Evolutionary conservation across 92 coral and sea anemone genomes (phyloP).

Genomic region (Porites lobata): DNA sequence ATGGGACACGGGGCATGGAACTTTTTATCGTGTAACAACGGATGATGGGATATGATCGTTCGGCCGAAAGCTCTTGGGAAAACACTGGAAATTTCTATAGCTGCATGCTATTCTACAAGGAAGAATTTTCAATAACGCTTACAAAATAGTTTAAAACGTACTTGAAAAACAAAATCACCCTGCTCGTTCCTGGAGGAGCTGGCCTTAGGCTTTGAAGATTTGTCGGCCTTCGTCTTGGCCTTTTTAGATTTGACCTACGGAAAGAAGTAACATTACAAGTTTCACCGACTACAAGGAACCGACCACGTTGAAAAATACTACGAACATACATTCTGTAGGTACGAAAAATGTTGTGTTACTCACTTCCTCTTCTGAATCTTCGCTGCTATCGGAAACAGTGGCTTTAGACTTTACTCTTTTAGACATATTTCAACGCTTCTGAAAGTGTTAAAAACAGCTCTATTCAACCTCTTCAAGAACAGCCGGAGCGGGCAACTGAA

Average conservation of each 20-base stretch:
- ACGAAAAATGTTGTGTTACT: not conserved
- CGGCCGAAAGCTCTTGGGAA: too few relatives aligned
- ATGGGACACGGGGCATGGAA: too few relatives aligned
- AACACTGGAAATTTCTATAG: too few relatives aligned
- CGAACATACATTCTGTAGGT: not conserved
- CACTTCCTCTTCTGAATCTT: conserved; percentile 71
- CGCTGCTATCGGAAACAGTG: conserved; percentile 65
- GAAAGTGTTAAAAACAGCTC: not conserved
- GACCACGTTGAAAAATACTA: not conserved
- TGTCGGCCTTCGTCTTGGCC: conserved; percentile 56
- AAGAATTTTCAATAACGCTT: too few relatives aligned
- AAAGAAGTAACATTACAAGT: not conserved
- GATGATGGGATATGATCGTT: too few relatives aligned
- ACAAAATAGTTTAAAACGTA: conserved; percentile 19
- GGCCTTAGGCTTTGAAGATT: conserved; percentile 37
- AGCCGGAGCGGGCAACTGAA: not conserved
- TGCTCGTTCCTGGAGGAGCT: conserved; percentile 62
- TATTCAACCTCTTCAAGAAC: not conserved
- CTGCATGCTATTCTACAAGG: too few relatives aligned
- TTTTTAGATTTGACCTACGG: conserved; percentile 51
- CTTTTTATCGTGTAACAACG: too few relatives aligned
- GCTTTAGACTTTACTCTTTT: conserved; percentile 78
- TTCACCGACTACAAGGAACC: not conserved
- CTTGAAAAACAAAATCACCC: conserved; percentile 70
- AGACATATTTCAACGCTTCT: conserved; percentile 42